These are phyloP conservation scores for Idaea straminata DNA, from an alignment of 2,888 invertebrate genomes.

Conservation along the genomic window DNA sequence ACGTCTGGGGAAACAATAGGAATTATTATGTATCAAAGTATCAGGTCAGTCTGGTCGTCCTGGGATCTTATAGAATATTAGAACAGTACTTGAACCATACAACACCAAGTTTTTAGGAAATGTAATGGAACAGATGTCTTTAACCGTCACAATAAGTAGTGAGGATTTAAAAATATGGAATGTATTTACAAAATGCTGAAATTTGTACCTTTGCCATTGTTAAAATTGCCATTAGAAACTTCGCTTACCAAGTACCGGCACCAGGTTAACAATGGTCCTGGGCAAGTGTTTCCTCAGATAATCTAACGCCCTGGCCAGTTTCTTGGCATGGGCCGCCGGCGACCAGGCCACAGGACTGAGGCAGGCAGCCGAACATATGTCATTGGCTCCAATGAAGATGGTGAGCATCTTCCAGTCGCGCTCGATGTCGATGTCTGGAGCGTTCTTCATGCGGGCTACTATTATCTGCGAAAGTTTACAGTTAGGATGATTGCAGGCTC, in stretches of 20 bases:
- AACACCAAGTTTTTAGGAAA: too few species aligned
- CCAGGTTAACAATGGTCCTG: slow-evolving; percentile 85
- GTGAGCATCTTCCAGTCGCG: slow-evolving; percentile 89
- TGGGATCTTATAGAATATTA: too few species aligned
- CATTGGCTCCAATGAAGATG: slow-evolving; percentile 87
- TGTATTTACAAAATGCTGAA: too few species aligned
- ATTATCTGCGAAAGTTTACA: slow-evolving; percentile 66
- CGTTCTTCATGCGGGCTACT: slow-evolving; percentile 82
- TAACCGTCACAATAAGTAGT: too few species aligned
- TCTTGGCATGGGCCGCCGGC: slow-evolving; percentile 81
- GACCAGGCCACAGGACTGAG: slow-evolving; percentile 80
- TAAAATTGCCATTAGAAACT: neutral
- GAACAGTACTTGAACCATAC: too few species aligned
- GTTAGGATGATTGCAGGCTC: neutral
- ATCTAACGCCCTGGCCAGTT: slow-evolving; percentile 83
- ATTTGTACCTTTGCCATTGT: too few species aligned
- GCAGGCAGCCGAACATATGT: slow-evolving; percentile 87
- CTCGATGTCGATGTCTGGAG: slow-evolving; percentile 80
- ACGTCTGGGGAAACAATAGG: slow-evolving; percentile 77
- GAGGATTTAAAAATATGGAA: too few species aligned
- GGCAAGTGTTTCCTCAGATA: slow-evolving; percentile 83
- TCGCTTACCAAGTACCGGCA: slow-evolving; percentile 84
- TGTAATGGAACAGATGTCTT: too few species aligned
- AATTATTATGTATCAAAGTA: too few species aligned
- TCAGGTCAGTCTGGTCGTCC: too few species aligned